Conservation (phyloP, 2,888 invertebrate species). For the Myopa testacea region DNA sequence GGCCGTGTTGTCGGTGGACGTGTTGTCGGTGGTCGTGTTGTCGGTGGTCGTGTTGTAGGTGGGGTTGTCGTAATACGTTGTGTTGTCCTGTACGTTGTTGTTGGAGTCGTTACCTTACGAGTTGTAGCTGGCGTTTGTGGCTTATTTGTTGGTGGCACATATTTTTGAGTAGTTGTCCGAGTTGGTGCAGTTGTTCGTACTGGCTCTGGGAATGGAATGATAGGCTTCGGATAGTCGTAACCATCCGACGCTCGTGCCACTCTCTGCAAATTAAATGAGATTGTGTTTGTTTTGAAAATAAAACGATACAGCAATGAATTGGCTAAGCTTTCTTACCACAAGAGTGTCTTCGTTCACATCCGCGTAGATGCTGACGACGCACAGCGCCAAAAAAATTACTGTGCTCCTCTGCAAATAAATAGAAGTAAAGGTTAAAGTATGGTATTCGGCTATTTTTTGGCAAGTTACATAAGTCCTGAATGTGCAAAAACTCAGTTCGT, state of each 20-base stretch:
- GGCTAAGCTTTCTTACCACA: constrained; percentile 54
- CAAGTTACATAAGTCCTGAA: background rate
- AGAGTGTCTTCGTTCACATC: constrained; percentile 55
- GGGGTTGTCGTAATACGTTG: constrained; percentile 48
- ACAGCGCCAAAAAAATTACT: constrained; percentile 62
- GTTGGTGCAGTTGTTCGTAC: background rate
- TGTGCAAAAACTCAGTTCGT: too few relatives aligned
- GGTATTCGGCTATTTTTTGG: background rate
- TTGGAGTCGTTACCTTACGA: constrained; percentile 40
- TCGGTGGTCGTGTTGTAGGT: constrained; percentile 49
- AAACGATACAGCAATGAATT: background rate
- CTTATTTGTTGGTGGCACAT: background rate
- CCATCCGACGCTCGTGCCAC: constrained; percentile 60
- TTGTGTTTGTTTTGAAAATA: too few relatives aligned
- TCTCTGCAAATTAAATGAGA: constrained; percentile 50
- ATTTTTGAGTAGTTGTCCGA: background rate
- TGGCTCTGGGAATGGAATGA: constrained; percentile 54
- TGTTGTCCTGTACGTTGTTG: constrained; percentile 45
- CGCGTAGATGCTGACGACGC: constrained; percentile 60
- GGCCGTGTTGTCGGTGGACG: constrained; percentile 2
- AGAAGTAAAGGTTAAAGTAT: constrained; percentile 14
- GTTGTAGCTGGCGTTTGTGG: constrained; percentile 31
- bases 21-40: constrained; percentile 28
- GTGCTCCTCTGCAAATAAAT: constrained; percentile 61
- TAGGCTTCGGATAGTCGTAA: constrained; percentile 59